Evolutionary conservation across 2,888 invertebrate genomes (phyloP).

Genomic region (Drosophila kambysellisi): DNA sequence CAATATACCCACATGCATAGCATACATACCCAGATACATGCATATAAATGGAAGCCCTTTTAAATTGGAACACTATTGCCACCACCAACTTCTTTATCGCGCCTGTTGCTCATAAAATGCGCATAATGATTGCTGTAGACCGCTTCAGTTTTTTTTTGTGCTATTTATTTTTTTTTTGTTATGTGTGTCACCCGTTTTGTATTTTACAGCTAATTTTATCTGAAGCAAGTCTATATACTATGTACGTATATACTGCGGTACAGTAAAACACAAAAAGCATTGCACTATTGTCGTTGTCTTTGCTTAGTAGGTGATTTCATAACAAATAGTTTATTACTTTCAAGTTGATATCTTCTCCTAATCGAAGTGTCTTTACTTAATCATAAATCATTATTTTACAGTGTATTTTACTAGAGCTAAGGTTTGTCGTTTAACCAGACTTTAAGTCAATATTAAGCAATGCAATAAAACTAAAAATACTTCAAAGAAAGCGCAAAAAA

Average conservation of each 20-base stretch:
- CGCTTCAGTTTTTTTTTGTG: slow-evolving; percentile 1
- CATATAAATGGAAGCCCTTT: background rate
- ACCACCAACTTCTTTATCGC: slow-evolving; percentile 20
- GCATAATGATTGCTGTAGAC: slow-evolving; percentile 12
- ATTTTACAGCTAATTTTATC: slow-evolving; percentile 7
- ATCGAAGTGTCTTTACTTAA: background rate
- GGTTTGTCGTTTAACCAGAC: background rate
- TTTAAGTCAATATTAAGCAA: slow-evolving; percentile 1
- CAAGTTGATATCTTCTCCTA: background rate
- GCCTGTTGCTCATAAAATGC: slow-evolving; percentile 41
- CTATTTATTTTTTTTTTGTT: background rate
- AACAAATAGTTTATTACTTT: slow-evolving; percentile 3
- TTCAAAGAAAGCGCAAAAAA: background rate
- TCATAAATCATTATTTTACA: slow-evolving; percentile 18
- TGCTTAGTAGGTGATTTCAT: background rate
- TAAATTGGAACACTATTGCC: slow-evolving; percentile 1
- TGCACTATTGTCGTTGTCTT: background rate
- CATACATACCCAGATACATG: background rate
- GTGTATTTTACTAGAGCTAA: background rate
- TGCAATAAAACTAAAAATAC: slow-evolving; percentile 3
- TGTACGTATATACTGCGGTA: background rate
- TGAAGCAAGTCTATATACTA: background rate
- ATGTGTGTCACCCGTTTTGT: background rate
- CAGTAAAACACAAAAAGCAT: background rate
- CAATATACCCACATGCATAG: background rate